A percentile compares a stretch with the other conserved stretches of the same genome.
Evolutionary conservation across 2,888 invertebrate genomes (phyloP).

Genomic region (Cheilosia variabilis): DNA sequence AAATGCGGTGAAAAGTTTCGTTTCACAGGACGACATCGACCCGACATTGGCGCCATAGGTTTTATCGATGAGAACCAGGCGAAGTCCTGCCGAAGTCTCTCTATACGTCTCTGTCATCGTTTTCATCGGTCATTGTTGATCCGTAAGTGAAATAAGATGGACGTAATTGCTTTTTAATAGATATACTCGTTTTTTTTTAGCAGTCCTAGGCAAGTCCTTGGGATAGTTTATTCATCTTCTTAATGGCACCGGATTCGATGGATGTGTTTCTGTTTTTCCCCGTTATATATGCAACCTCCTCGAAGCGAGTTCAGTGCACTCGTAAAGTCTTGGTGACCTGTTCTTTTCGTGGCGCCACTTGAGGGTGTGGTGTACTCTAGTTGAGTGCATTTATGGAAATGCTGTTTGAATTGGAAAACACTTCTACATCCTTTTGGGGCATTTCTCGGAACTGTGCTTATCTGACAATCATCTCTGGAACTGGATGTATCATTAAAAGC

Average conservation of each 20-base stretch:
- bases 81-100: not conserved
- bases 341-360: constrained; percentile 56
- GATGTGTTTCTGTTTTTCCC: constrained; percentile 11
- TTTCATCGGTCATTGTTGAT: constrained; percentile 61
- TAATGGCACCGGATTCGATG: constrained; percentile 40
- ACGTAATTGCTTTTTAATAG: constrained; percentile 68
- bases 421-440: not conserved
- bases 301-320: constrained; percentile 32
- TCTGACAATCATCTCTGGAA: not conserved
- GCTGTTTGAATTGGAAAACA: not conserved
- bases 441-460: constrained; percentile 26
- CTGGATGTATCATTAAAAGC: constrained; percentile 22
- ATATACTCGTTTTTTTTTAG: constrained; percentile 9
- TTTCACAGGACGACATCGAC: constrained; percentile 35
- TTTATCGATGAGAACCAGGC: constrained; percentile 50
- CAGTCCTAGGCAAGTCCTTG: constrained; percentile 9
- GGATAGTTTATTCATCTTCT: constrained; percentile 45
- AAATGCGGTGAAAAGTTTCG: constrained; percentile 52
- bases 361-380: constrained; percentile 22
- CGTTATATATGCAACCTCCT: not conserved
- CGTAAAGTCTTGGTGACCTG: constrained; percentile 23
- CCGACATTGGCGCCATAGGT: constrained; percentile 60
- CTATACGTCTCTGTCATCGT: constrained; percentile 30
- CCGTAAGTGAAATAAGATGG: constrained; percentile 44
- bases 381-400: constrained; percentile 12